A percentile compares a stretch with the other conserved stretches of the same genome.
These are phyloP conservation scores for Meteorus cinctellus DNA, from an alignment of 2,888 invertebrate genomes.

Conservation along the genomic window DNA sequence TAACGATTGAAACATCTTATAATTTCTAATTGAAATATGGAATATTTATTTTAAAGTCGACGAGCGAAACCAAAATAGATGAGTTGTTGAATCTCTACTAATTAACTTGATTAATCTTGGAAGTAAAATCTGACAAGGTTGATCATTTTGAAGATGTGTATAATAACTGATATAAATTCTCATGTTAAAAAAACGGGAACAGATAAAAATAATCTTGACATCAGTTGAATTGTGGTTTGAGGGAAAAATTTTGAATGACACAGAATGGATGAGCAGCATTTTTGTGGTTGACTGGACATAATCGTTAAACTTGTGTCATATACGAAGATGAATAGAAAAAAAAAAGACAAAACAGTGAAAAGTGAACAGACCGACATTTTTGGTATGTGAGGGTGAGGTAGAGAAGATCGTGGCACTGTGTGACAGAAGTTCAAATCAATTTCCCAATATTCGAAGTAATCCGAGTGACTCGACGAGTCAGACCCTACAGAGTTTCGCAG, in stretches of 20 bases:
- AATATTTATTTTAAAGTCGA: background rate
- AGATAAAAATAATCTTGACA: background rate
- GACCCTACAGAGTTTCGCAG: constrained; percentile 14
- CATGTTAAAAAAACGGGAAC: background rate
- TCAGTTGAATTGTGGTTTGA: background rate
- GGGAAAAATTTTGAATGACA: background rate
- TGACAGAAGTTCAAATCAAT: constrained; percentile 23
- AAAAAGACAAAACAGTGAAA: background rate
- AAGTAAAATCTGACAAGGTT: background rate
- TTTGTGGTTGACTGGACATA: constrained; percentile 8
- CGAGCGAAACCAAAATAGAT: background rate
- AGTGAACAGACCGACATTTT: constrained; percentile 3
- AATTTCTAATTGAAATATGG: background rate
- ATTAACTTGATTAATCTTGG: background rate
- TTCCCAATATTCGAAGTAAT: constrained; percentile 21
- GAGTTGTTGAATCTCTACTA: background rate
- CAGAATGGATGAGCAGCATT: background rate
- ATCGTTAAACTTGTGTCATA: constrained; percentile 12
- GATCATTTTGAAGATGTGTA: background rate
- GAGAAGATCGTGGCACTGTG: background rate
- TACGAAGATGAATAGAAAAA: background rate
- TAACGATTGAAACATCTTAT: background rate
- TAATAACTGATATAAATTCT: background rate
- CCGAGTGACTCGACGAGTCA: constrained; percentile 7
- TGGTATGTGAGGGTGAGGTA: background rate